Conservation (phyloP, 2,888 invertebrate genomes). For the Gnatocerus cornutus region DNA sequence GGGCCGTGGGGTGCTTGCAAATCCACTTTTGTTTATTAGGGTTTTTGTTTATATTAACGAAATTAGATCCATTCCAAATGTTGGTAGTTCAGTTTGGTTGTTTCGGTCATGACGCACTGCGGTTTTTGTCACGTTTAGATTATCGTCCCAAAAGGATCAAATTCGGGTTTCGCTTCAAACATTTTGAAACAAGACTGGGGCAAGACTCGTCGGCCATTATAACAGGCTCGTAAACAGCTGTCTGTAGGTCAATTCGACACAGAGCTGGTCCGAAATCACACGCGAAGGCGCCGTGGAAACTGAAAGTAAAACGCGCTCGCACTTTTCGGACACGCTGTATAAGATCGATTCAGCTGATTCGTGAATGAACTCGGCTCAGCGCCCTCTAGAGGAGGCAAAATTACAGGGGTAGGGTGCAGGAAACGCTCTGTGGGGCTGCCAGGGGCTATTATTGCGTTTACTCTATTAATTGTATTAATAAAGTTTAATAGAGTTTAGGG, state of each 20-base stretch:
- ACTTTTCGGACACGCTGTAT: conserved; percentile 47
- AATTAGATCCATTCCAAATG: conserved; percentile 25
- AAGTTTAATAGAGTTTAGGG: too few relatives aligned
- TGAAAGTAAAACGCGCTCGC: not conserved
- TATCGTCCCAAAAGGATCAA: not conserved
- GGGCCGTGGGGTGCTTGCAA: not conserved
- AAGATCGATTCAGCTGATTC: conserved; percentile 54
- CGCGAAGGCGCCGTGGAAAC: not conserved
- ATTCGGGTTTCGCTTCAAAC: conserved; percentile 22
- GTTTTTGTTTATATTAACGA: conserved; percentile 20
- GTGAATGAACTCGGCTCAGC: conserved; percentile 53
- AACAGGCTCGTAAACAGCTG: conserved; percentile 59
- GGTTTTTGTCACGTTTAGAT: conserved; percentile 25
- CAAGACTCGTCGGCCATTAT: conserved; percentile 61
- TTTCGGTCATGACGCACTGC: conserved; percentile 24
- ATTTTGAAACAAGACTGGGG: conserved; percentile 56
- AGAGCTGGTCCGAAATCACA: conserved; percentile 34
- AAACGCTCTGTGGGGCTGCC: not conserved
- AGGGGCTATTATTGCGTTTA: too few relatives aligned
- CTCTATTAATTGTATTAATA: too few relatives aligned
- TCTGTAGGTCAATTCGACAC: conserved; percentile 55
- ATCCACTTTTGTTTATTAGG: conserved; percentile 31
- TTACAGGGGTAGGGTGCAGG: not conserved
- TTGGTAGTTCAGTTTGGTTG: conserved; percentile 9
- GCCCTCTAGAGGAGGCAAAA: conserved; percentile 47